Base-by-base conservation (phyloP, 2,888 invertebrate genomes). In the Eurytoma adleriae region DNA sequence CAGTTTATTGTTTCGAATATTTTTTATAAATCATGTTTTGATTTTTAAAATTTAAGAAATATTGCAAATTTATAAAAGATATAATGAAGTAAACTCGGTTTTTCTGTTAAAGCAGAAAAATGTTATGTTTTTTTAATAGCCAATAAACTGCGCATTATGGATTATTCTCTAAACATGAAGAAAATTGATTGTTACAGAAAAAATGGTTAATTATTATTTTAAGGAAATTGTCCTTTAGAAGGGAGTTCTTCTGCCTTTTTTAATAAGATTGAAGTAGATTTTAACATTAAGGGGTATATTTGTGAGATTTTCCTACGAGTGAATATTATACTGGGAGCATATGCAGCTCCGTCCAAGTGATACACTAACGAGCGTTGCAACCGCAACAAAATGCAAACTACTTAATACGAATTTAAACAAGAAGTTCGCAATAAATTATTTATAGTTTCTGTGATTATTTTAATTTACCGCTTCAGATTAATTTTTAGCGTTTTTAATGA, bases 191-290 rank as follows among this genome's bases (percentile, higher is more conserved):
- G 40, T 24, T 40, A 40, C 1, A 40, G 10, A 40, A 40, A 40
- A 40, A 5, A 7, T 40, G 1, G 7, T 10, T 40, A 7, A 40
- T 40, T 40, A 40, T 40, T 16, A 48, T 62, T n/a, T 70, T 66
- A 74, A 81, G 74, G 74, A 78, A 54, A 74, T 78, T 81, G 81
- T 74, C 78, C 81, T 78, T 81, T 70, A 40, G 75, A 81, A 75
- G 75, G 79, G 78, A 79, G 78, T 79, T 75, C 78, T 79, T 79
- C 81, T 81, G 71, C 71, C 75, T 74, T 70, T 72, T 75, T 52
- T 76, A 81, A 76, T 75, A 78, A 81, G 74, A 73, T 71, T 75
- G 68, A 74, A 16, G 50, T 74, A 70, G 64, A 48, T 70, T 81
- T 78, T n/a, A 30, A 40, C 2, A 78, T 52, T 52, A 69, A 40